These are phyloP conservation scores for Uloborus plumipes DNA, from an alignment of 2,888 invertebrate genomes.

Conservation along the genomic window DNA sequence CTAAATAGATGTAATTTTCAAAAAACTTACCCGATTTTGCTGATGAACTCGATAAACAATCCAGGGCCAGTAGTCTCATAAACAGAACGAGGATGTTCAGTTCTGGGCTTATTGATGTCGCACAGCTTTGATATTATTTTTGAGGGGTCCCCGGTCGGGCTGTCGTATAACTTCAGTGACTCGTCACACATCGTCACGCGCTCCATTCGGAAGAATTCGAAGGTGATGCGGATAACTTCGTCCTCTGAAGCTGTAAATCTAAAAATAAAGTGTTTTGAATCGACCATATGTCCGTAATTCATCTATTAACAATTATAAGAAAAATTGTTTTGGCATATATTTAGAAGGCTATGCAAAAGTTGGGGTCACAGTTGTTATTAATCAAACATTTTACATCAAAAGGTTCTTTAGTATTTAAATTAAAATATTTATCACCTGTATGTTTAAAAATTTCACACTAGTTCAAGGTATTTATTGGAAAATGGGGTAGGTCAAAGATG, in stretches of 20 bases:
- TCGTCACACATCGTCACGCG: slow-evolving; percentile 66
- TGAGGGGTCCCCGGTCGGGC: slow-evolving; percentile 88
- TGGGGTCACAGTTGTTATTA: too few relatives aligned
- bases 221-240: slow-evolving; percentile 89
- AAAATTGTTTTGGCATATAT: too few relatives aligned
- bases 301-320: too few relatives aligned
- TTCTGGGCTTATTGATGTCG: slow-evolving; percentile 76
- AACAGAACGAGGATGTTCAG: slow-evolving; percentile 53
- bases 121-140: slow-evolving; percentile 93
- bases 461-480: too few relatives aligned
- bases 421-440: too few relatives aligned
- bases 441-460: too few relatives aligned
- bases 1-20: too few relatives aligned
- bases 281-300: too few relatives aligned
- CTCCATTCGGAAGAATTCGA: slow-evolving; percentile 73
- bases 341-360: too few relatives aligned
- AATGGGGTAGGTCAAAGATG: too few relatives aligned
- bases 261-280: background rate
- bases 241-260: slow-evolving; percentile 75
- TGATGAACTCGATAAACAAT: slow-evolving; percentile 71
- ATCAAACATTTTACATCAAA: too few relatives aligned
- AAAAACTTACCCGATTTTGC: slow-evolving; percentile 80
- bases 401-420: too few relatives aligned
- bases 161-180: slow-evolving; percentile 87
- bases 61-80: slow-evolving; percentile 65